phyloP scores from a whole-genome alignment of 1,140 invertebrate genomes.

The Drosophila simulans region DNA sequence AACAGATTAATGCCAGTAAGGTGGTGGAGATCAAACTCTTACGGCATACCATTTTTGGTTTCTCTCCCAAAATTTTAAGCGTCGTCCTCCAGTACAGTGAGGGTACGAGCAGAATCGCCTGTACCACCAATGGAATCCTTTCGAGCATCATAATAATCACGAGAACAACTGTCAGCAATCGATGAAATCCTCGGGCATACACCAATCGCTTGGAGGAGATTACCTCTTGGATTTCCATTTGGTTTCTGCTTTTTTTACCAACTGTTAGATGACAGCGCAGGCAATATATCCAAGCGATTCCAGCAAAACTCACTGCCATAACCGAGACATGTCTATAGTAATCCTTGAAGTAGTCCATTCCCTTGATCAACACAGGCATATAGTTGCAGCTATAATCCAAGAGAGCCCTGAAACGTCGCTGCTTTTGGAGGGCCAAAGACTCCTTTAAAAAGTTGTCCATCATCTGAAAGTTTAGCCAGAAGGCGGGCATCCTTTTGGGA shows the following conservation, averaged over 20 bases:
- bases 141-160: constrained; percentile 40
- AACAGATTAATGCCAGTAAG: constrained; percentile 17
- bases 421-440: constrained; percentile 11
- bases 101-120: constrained; percentile 36
- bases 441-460: constrained; percentile 35
- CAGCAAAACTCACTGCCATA: constrained; percentile 86
- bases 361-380: constrained; percentile 84
- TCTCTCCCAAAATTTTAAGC: neutral
- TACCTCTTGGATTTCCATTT: neutral
- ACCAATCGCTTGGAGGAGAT: neutral
- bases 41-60: neutral
- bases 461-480: constrained; percentile 25
- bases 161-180: neutral
- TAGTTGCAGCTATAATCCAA: constrained; percentile 39
- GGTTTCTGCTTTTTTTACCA: neutral
- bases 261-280: constrained; percentile 6
- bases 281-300: constrained; percentile 87
- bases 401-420: constrained; percentile 42
- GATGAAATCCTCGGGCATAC: neutral
- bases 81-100: constrained; percentile 28
- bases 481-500: constrained; percentile 21
- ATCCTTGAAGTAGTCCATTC: constrained; percentile 90
- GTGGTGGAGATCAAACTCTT: neutral
- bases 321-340: constrained; percentile 89
- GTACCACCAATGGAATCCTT: constrained; percentile 8